phyloP scores from a whole-genome alignment of 2,113 vertebrate species.

The Carlito syrichta region DNA sequence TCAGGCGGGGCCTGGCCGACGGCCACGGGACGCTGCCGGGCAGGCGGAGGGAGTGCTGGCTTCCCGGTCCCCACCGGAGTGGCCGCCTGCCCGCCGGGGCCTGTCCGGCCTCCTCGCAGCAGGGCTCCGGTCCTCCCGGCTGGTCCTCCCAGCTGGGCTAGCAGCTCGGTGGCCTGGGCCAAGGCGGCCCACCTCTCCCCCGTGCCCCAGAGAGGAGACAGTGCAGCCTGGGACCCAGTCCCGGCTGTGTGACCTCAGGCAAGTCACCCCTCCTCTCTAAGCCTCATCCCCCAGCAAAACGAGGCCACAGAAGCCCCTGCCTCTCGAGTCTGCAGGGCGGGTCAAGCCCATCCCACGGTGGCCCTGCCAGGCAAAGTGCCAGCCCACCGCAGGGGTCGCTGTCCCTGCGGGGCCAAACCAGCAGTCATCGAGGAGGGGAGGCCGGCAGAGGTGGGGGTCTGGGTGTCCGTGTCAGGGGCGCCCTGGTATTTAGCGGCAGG shows the following conservation, averaged over 20 bases:
- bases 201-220: neutral
- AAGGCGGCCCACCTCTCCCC: too few species aligned
- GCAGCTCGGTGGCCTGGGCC: too few species aligned
- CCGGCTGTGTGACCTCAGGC: neutral
- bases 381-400: neutral
- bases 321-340: neutral
- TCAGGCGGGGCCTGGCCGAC: constrained; percentile 82
- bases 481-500: neutral
- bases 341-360: neutral
- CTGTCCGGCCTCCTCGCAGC: neutral
- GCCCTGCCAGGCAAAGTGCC: too few species aligned
- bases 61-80: constrained; percentile 30
- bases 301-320: neutral
- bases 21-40: constrained; percentile 79
- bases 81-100: neutral
- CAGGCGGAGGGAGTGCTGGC: constrained; percentile 54
- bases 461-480: neutral
- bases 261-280: neutral
- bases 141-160: neutral
- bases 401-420: neutral
- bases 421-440: neutral
- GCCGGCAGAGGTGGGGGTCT: neutral
- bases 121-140: neutral
- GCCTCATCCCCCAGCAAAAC: neutral
- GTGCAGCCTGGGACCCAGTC: accelerated